phyloP scores from a whole-genome alignment of 2,113 vertebrate genomes.

The Callospermophilus lateralis region DNA sequence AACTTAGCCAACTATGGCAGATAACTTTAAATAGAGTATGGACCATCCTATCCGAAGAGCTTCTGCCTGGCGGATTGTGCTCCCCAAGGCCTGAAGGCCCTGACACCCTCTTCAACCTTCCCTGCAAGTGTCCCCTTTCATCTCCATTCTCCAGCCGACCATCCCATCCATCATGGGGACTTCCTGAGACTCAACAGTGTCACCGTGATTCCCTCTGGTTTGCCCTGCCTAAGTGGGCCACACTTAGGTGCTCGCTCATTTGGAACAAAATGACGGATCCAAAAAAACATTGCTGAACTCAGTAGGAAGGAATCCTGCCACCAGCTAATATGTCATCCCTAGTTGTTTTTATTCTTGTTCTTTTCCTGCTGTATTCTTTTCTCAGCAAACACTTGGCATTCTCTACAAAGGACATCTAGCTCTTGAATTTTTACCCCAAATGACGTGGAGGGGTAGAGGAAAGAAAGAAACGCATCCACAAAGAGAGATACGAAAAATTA shows the following conservation, averaged over 20 bases:
- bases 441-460: background rate
- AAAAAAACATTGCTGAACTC: background rate
- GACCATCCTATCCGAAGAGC: rapidly evolving
- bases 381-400: background rate
- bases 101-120: background rate
- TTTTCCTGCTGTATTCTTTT: background rate
- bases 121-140: background rate
- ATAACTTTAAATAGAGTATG: background rate
- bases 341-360: too few relatives aligned
- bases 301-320: background rate
- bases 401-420: background rate
- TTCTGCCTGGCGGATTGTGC: background rate
- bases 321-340: background rate
- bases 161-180: rapidly evolving
- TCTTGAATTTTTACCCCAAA: background rate
- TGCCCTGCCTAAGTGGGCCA: background rate
- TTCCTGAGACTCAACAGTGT: background rate
- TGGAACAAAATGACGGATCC: background rate
- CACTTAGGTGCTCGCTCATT: background rate
- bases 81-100: background rate
- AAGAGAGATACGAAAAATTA: too few relatives aligned
- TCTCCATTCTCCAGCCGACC: background rate
- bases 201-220: background rate
- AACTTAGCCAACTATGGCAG: background rate
- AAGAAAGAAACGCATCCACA: background rate